Conservation (phyloP, 37 sponge, comb jelly and placozoan species). For the Eunapius fragilis region DNA sequence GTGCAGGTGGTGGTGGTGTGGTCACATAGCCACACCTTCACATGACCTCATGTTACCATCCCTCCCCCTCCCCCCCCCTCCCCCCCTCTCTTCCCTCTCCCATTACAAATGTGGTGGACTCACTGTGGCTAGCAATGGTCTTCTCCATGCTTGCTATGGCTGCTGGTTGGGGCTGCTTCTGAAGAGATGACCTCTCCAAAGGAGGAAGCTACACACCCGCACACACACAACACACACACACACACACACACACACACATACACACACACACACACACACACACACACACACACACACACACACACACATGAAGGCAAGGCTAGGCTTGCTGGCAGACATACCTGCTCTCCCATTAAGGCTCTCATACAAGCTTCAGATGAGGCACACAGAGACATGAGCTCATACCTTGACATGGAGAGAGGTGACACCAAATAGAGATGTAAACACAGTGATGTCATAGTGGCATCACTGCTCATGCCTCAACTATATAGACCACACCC, state of each 20-base stretch:
- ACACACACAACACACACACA: no score
- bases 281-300: no score
- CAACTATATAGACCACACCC: background rate
- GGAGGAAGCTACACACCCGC: slow-evolving; percentile 51
- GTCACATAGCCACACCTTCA: no score
- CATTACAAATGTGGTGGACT: no score
- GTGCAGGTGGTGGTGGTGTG: no score
- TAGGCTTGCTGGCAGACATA: slow-evolving; percentile 6
- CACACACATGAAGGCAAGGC: background rate
- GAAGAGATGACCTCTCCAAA: slow-evolving; percentile 50
- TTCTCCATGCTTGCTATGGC: slow-evolving; percentile 77
- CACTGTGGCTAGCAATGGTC: slow-evolving; percentile 71
- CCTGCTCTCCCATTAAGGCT: slow-evolving; percentile 81
- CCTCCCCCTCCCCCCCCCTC: no score
- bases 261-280: no score
- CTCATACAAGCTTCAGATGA: slow-evolving; percentile 83
- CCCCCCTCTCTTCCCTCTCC: no score
- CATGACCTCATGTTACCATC: no score
- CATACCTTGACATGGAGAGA: slow-evolving; percentile 55
- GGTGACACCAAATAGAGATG: background rate
- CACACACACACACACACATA: no score
- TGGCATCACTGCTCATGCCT: no score
- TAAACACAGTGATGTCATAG: background rate
- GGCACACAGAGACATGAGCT: slow-evolving; percentile 83
- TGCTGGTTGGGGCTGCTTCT: slow-evolving; percentile 57